Evolutionary conservation across 2,888 invertebrate genomes (phyloP).

Genomic region (Drosophila emarginata): DNA sequence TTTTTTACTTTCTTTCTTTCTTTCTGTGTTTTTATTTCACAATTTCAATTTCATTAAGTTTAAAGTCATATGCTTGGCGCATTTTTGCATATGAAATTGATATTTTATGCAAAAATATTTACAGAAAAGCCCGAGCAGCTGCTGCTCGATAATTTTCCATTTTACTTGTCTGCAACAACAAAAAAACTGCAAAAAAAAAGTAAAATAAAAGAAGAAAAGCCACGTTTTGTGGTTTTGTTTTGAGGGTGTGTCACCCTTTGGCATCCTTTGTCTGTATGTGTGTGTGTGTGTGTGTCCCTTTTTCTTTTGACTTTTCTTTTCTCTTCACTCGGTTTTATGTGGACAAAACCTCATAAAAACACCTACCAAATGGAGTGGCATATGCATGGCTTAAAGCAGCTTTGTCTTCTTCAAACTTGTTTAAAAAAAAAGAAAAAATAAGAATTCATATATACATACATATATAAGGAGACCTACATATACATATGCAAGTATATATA

Average conservation of each 20-base stretch:
- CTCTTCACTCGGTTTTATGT: slow-evolving; percentile 34
- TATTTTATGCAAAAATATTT: slow-evolving; percentile 77
- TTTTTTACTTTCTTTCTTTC: slow-evolving; percentile 7
- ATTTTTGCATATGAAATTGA: slow-evolving; percentile 65
- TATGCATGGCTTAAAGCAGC: slow-evolving; percentile 42
- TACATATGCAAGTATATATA: neutral
- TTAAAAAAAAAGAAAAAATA: neutral
- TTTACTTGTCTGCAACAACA: too few relatives aligned
- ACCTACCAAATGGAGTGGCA: slow-evolving; percentile 50
- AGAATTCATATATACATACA: neutral
- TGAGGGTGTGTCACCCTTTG: slow-evolving; percentile 36
- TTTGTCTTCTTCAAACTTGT: slow-evolving; percentile 11
- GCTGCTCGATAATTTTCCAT: slow-evolving; percentile 52
- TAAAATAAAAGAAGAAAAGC: neutral
- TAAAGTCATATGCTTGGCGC: slow-evolving; percentile 38
- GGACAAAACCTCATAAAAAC: slow-evolving; percentile 32
- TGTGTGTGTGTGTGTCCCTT: slow-evolving; percentile 10
- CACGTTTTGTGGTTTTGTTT: slow-evolving; percentile 72
- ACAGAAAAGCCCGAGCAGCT: slow-evolving; percentile 46
- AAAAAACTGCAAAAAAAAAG: neutral
- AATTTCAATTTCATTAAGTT: slow-evolving; percentile 65
- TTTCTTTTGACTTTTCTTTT: slow-evolving; percentile 27
- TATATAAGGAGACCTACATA: neutral
- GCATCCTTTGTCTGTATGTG: slow-evolving; percentile 22
- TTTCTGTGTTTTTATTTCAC: slow-evolving; percentile 47